These are phyloP conservation scores for Dromaius novaehollandiae DNA, from an alignment of 2,113 vertebrate species.

Conservation along the genomic window DNA sequence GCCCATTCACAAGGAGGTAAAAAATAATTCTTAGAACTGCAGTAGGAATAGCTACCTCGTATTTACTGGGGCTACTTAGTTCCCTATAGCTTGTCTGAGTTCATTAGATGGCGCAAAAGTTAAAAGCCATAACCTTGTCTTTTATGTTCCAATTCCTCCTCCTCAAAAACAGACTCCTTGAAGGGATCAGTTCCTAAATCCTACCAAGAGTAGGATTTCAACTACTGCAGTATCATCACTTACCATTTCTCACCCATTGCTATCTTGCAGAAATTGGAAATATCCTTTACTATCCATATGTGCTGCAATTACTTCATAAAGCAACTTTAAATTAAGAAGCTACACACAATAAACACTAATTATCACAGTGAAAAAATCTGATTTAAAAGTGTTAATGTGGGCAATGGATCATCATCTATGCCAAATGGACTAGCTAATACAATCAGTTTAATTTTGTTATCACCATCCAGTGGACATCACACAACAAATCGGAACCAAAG, in stretches of 20 bases:
- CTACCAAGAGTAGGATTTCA: background rate
- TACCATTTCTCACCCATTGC: background rate
- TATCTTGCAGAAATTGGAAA: background rate
- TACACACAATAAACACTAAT: background rate
- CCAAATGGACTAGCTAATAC: background rate
- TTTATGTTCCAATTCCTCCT: fast-evolving
- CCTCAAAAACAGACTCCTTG: background rate
- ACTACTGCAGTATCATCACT: background rate
- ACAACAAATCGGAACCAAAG: background rate
- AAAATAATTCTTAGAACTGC: background rate
- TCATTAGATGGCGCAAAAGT: background rate
- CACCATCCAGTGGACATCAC: background rate
- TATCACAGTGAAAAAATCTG: background rate
- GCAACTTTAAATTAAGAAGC: background rate
- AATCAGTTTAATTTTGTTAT: background rate
- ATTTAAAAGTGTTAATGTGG: background rate
- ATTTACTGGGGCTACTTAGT: background rate
- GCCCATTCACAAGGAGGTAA: background rate
- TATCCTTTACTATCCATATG: background rate
- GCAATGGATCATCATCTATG: background rate
- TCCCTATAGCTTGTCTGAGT: background rate
- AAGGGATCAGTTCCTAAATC: background rate
- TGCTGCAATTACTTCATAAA: background rate
- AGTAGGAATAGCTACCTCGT: background rate
- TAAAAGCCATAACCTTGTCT: fast-evolving